Base-by-base conservation (phyloP, 2,797 vertebrate species). In the Anguilla megastoma region DNA sequence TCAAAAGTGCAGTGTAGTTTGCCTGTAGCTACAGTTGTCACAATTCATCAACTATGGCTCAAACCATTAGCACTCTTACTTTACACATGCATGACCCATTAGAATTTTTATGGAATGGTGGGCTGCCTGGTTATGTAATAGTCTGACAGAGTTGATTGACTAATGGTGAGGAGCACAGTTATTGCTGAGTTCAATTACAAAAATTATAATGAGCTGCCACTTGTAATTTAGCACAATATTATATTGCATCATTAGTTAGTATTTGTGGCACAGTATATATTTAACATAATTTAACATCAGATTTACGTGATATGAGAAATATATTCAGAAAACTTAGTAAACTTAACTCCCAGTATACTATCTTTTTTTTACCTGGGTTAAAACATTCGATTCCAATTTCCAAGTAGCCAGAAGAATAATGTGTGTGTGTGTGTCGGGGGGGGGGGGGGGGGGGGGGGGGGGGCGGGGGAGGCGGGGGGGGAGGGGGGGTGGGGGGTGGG, bases 101-200 rank as follows among this genome's bases (percentile, higher is more conserved):
- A 90, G 90, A 91, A 86, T 60, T 87, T 33, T 86, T 52, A 54
- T 71, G 48, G 82, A 63, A 85, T 58, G 27, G 90, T 90, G 87
- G 16, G 9, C 80, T 87, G 74, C 12, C 66, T 91, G 89, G 93
- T 94, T 92, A 92, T 92, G 92, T 91, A 91, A 93, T 92, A 69
- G 91, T 90, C 87, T 89, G 63, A 91, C 88, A 91, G 90, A 89
- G 89, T 84, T 89, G 50, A 90, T 69, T 89, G 87, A 71, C 85
- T 85, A 9, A 84, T 87, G 76, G 87, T 63, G 71, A 80, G 76
- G 90, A 56, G 91, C 88, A 89, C 89, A 90, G 90, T 91, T 89
- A 36, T 92, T 69, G 66, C 90, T 88, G 58, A 90, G 90, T 71
- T 82, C 74, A 27, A 58, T 85, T 48, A 58, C n/a, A n/a, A 58